Conservation (phyloP, 2,888 invertebrate genomes). For the Apodemia zela region DNA sequence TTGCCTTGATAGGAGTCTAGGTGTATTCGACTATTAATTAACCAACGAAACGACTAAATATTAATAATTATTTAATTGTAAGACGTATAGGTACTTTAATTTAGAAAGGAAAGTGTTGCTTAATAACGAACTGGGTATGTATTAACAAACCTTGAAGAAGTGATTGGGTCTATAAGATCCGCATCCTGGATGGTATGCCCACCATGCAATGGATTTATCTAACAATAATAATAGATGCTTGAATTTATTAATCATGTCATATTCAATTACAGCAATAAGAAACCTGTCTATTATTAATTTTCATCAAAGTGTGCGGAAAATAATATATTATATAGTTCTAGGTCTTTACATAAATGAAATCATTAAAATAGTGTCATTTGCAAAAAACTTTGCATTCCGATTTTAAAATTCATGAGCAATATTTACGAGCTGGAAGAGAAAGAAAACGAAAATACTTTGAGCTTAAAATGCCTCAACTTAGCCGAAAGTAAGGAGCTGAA, state of each 20-base stretch:
- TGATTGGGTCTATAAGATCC: constrained; percentile 61
- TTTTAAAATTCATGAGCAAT: too few species aligned
- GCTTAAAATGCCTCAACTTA: too few species aligned
- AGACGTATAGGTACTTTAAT: not conserved
- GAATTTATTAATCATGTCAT: constrained; percentile 3
- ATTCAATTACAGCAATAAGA: not conserved
- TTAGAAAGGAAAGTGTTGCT: constrained; percentile 45
- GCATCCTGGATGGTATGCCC: constrained; percentile 44
- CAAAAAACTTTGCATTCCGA: too few species aligned
- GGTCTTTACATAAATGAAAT: too few species aligned
- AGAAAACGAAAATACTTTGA: too few species aligned
- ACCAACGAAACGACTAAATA: not conserved
- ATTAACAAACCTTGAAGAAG: constrained; percentile 54
- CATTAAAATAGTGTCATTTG: too few species aligned
- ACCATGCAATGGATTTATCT: not conserved
- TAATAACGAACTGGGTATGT: constrained; percentile 24
- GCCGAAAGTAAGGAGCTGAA: too few species aligned
- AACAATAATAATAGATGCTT: not conserved
- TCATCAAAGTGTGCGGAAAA: not conserved
- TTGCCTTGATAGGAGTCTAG: too few species aligned
- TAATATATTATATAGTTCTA: too few species aligned
- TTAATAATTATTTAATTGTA: not conserved
- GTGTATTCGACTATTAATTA: not conserved
- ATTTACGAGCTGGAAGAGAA: too few species aligned
- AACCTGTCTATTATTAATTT: not conserved